Percentiles rank a stretch among this genome's conserved stretches.
Conservation (phyloP, 2,113 vertebrate genomes). For the Odontophorus gujanensis region DNA sequence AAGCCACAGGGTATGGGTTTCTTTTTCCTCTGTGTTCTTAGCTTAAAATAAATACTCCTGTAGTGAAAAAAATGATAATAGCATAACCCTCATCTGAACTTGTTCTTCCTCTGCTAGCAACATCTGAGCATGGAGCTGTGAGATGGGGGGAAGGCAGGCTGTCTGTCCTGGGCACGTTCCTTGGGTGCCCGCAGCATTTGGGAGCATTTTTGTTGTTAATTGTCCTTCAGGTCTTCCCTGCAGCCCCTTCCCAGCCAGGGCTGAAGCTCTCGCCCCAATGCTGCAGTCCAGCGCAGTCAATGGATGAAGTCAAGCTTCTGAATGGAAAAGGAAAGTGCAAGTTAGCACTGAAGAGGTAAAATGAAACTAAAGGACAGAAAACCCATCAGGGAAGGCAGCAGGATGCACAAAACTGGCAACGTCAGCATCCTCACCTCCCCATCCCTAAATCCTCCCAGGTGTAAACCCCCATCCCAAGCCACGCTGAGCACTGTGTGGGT, state of each 20-base stretch:
- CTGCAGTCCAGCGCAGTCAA: neutral
- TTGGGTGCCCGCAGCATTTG: neutral
- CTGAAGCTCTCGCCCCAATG: accelerated
- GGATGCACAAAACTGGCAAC: neutral
- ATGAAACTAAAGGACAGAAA: neutral
- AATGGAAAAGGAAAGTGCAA: neutral
- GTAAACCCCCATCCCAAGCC: no score
- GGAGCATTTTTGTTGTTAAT: neutral
- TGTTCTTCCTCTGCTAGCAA: neutral
- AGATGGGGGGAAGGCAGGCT: neutral
- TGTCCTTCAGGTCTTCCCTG: neutral
- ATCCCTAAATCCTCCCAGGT: neutral
- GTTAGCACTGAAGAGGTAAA: neutral
- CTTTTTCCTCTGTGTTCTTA: accelerated
- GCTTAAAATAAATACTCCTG: slow-evolving; percentile 52
- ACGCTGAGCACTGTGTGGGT: neutral
- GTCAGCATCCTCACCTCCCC: neutral
- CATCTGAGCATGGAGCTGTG: neutral
- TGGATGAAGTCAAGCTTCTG: neutral
- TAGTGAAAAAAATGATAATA: slow-evolving; percentile 6
- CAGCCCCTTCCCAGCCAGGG: accelerated
- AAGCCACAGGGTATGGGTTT: no score
- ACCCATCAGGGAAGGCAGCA: neutral
- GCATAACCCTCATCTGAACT: neutral
- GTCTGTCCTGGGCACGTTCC: accelerated